Conservation (phyloP, 2,888 invertebrate genomes). For the Ophion costatus region DNA sequence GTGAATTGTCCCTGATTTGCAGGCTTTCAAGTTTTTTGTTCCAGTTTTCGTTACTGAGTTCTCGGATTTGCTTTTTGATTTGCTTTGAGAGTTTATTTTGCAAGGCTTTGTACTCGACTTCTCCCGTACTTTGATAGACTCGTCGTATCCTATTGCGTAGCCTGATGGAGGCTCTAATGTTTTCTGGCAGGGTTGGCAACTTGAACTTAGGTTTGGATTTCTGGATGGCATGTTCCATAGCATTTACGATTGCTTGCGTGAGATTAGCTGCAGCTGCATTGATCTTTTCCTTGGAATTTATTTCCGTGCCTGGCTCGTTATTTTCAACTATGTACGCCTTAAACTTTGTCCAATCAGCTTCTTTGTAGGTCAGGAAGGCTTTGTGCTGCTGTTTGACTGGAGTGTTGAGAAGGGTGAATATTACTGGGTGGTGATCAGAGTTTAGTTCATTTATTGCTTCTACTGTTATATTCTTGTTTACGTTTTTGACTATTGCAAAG, state of each 20-base stretch:
- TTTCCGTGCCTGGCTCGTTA: not conserved
- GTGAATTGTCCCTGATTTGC: not conserved
- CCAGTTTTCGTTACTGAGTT: not conserved
- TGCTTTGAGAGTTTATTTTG: not conserved
- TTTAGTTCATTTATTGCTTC: not conserved
- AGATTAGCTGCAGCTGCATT: not conserved
- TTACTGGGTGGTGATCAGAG: constrained; percentile 16
- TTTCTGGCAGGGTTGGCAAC: not conserved
- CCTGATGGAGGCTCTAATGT: not conserved
- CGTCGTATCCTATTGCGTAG: not conserved
- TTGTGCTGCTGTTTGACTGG: not conserved
- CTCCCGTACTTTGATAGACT: not conserved
- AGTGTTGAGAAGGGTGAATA: not conserved
- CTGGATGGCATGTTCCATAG: not conserved
- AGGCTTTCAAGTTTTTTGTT: not conserved
- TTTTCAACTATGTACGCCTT: not conserved
- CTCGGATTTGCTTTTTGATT: not conserved
- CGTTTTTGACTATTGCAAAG: not conserved
- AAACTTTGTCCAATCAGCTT: constrained; percentile 23
- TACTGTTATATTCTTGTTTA: not conserved
- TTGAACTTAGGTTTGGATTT: not conserved
- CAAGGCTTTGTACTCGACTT: not conserved
- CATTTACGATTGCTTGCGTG: not conserved
- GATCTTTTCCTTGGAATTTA: not conserved
- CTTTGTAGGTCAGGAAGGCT: constrained; percentile 13